Evolutionary conservation across 2,113 vertebrate species (phyloP).

Genomic region (Alethe diademata): DNA sequence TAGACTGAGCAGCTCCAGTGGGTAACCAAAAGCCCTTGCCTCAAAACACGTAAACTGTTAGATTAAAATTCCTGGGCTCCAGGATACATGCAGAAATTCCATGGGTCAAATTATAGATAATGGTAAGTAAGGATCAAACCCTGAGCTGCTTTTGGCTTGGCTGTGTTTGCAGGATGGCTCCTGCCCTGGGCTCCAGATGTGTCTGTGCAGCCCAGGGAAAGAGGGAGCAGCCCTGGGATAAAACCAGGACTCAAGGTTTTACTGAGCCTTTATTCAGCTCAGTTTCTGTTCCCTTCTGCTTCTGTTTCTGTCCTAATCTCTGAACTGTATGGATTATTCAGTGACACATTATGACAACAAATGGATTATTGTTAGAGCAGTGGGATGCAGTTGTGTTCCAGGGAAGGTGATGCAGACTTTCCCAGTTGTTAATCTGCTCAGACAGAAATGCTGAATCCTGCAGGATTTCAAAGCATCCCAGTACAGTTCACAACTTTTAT

Average conservation of each 20-base stretch:
- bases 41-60: background rate
- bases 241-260: background rate
- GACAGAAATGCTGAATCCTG: background rate
- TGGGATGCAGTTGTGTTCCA: background rate
- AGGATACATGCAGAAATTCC: background rate
- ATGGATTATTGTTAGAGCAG: background rate
- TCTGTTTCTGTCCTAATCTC: background rate
- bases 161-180: background rate
- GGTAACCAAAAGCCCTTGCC: background rate
- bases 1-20: background rate
- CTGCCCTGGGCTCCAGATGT: too few species aligned
- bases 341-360: too few species aligned
- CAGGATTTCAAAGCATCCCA: background rate
- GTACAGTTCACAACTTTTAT: background rate
- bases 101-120: background rate
- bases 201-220: background rate
- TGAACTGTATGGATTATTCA: fast-evolving
- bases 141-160: background rate
- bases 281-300: background rate
- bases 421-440: background rate
- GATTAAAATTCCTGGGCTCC: constrained; percentile 18
- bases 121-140: background rate
- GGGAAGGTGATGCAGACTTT: background rate
- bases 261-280: background rate
- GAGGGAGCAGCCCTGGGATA: background rate